Conservation (phyloP, 2,113 vertebrate species). For the Calyptommatus sinebrachiatus region DNA sequence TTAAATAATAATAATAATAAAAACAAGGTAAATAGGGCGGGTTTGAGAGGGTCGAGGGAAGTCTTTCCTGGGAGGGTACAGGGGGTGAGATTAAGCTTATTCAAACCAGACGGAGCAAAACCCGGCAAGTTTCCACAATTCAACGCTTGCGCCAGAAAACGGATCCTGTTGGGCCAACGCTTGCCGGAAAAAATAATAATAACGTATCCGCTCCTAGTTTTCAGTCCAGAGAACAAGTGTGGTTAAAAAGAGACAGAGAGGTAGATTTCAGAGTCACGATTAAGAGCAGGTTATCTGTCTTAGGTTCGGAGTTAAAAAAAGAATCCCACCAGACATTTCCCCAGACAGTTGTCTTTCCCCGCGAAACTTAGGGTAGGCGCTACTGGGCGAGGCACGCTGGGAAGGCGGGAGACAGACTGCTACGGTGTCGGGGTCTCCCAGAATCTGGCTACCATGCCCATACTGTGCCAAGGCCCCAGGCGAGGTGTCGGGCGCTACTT, state of each 20-base stretch:
- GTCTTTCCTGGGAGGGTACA: conserved; percentile 39
- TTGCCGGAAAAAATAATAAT: conserved; percentile 5
- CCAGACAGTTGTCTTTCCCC: conserved; percentile 41
- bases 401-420: conserved; percentile 65
- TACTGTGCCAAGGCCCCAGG: conserved; percentile 49
- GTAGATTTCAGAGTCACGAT: conserved; percentile 93
- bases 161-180: conserved; percentile 39
- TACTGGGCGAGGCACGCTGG: conserved; percentile 53
- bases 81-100: conserved; percentile 80
- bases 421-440: conserved; percentile 76
- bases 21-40: conserved; percentile 50
- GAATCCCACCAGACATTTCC: conserved; percentile 44
- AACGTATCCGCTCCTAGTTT: conserved; percentile 44
- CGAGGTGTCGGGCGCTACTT: conserved; percentile 70
- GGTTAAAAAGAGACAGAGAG: conserved; percentile 88
- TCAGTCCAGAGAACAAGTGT: conserved; percentile 79
- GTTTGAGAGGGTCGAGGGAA: conserved; percentile 33
- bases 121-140: conserved; percentile 39
- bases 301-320: conserved; percentile 67
- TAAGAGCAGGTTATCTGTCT: conserved; percentile 77
- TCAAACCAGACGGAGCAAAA: conserved; percentile 70
- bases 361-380: conserved; percentile 26
- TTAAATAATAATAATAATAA: neutral
- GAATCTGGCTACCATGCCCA: conserved; percentile 72
- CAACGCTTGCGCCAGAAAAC: conserved; percentile 59